Conservation (phyloP, 2,888 invertebrate genomes). For the Silvanus unidentatus region DNA sequence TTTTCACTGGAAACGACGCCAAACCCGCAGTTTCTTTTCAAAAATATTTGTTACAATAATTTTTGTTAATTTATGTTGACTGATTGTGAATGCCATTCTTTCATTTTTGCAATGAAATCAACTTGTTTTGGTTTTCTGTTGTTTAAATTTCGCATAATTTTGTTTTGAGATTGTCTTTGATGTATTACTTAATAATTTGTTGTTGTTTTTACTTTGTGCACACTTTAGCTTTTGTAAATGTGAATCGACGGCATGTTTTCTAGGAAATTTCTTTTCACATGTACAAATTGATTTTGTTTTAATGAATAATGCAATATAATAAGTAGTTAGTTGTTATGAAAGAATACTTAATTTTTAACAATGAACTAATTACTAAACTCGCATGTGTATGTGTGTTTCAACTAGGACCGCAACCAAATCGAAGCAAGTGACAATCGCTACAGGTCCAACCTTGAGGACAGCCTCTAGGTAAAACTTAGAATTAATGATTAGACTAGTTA, state of each 20-base stretch:
- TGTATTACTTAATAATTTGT: too few relatives aligned
- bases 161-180: too few relatives aligned
- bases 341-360: conserved; percentile 6
- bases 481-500: too few relatives aligned
- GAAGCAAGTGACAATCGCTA: conserved; percentile 43
- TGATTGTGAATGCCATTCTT: too few relatives aligned
- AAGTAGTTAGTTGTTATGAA: conserved; percentile 1
- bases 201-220: too few relatives aligned
- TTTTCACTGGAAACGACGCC: neutral
- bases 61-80: too few relatives aligned
- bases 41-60: neutral
- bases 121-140: too few relatives aligned
- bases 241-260: too few relatives aligned
- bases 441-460: conserved; percentile 45
- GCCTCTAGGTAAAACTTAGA: conserved; percentile 44
- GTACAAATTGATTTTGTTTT: neutral
- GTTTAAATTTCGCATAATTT: too few relatives aligned
- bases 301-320: neutral
- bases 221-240: too few relatives aligned
- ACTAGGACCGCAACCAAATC: conserved; percentile 44
- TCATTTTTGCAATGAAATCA: too few relatives aligned
- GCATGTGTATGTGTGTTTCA: conserved; percentile 40
- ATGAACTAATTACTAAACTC: conserved; percentile 25
- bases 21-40: neutral
- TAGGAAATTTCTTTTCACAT: too few relatives aligned